Evolutionary conservation across 1,140 invertebrate genomes (phyloP).

Genomic region (Hyles vespertilio): DNA sequence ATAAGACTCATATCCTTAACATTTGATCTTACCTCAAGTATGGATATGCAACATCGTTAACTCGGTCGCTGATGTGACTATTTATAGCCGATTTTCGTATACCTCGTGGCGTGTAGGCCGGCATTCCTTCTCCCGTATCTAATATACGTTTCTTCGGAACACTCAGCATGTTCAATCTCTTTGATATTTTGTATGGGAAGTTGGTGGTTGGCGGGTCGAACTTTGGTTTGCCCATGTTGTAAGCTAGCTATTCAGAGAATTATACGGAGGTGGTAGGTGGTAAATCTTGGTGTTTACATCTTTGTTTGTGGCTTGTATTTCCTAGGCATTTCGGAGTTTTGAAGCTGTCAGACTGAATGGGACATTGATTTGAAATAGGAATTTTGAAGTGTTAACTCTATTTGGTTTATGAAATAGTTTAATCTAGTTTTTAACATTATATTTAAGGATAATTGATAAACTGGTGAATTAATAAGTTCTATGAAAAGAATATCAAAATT

Average conservation of each 20-base stretch:
- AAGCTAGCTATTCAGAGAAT: conserved; percentile 51
- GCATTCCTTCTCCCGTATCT: conserved; percentile 53
- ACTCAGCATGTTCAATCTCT: conserved; percentile 51
- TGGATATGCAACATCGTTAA: conserved; percentile 55
- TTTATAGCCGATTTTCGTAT: conserved; percentile 49
- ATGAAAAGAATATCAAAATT: too few relatives aligned
- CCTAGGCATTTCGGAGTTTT: neutral
- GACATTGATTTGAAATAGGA: neutral
- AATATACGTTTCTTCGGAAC: conserved; percentile 41
- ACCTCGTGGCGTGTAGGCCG: conserved; percentile 35
- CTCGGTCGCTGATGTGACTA: conserved; percentile 38
- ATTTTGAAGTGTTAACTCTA: too few relatives aligned
- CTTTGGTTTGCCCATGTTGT: conserved; percentile 51
- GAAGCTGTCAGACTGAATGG: neutral
- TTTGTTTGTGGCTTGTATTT: conserved; percentile 11
- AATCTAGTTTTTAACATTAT: too few relatives aligned
- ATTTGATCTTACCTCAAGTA: conserved; percentile 41
- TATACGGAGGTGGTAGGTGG: conserved; percentile 19
- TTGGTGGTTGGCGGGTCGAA: conserved; percentile 46
- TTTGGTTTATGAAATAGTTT: too few relatives aligned
- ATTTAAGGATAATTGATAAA: too few relatives aligned
- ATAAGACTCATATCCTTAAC: neutral
- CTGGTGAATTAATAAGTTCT: too few relatives aligned
- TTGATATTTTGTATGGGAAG: conserved; percentile 57
- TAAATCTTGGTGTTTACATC: conserved; percentile 29